Evolutionary conservation across 2,888 invertebrate species (phyloP), one percentile per base, ranked within the genome.

Genomic region (Euplagia quadripunctaria): DNA sequence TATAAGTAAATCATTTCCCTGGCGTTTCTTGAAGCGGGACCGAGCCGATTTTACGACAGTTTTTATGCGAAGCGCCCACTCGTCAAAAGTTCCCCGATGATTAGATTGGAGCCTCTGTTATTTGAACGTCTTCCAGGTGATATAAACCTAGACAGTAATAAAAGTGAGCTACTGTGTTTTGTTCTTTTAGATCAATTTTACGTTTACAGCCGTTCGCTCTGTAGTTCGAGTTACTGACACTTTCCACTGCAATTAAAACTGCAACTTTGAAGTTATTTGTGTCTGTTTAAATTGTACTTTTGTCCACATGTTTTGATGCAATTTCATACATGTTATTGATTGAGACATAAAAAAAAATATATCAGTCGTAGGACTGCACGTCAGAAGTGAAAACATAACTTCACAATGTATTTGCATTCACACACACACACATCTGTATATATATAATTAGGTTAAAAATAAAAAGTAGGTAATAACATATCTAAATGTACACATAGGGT

Each of bases 1-100:
- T 71, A 70, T 82, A 83, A 82, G 83, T 83, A 79, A 85, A 85
- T 79, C 78, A 83, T 85, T 84, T 84, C 81, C 58, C 84, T 77
- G 71, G 64, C 65, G 77, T 78, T 79, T 73, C 67, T 77, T 75
- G 71, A 67, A 70, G 74, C 77, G 79, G 79, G 77, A 75, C 75
- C 64, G 78, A 72, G 78, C 74, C 79, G 77, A 82, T 85, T 84
- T 84, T 82, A 84, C 77, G 84, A 83, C 82, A 79, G 66, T 82
- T 82, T 84, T 77, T 83, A 83, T 75, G 81, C 75, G 64, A 68
- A 82, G 77, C 76, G 70, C 75, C 69, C 74, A 77, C 78, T 79
- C 79, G 75, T 83, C 82, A 79, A 81, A 83, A 84, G 80, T 82
- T 77, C 76, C 51, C 46, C 68, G 74, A 79, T 79, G 82, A 84